Percentiles rank a stretch among this genome's conserved stretches.
Evolutionary conservation across 2,888 invertebrate genomes (phyloP).

Genomic region (Colostygia pectinataria): DNA sequence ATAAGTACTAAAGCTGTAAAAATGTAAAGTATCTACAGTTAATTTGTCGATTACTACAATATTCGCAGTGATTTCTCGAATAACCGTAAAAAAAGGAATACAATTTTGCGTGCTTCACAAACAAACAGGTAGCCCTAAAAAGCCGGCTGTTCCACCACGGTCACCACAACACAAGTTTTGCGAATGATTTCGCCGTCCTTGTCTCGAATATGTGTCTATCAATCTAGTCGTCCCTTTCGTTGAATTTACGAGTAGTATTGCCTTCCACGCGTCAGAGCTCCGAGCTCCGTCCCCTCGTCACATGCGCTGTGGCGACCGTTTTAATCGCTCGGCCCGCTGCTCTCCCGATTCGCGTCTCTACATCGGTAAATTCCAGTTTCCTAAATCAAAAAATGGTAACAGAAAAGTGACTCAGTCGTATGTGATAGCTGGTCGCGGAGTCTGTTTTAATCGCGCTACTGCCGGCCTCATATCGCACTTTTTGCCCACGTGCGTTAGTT

Average conservation of each 20-base stretch:
- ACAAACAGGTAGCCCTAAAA: conserved; percentile 28
- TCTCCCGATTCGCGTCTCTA: conserved; percentile 48
- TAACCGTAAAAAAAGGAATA: conserved; percentile 16
- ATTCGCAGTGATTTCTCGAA: conserved; percentile 12
- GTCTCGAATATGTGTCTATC: conserved; percentile 25
- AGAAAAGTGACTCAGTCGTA: conserved; percentile 70
- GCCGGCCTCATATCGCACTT: conserved; percentile 40
- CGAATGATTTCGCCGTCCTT: conserved; percentile 40
- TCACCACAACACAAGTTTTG: conserved; percentile 31
- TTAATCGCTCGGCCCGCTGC: conserved; percentile 48
- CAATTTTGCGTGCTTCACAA: conserved; percentile 23
- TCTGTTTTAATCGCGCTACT: conserved; percentile 37
- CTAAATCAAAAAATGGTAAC: conserved; percentile 67
- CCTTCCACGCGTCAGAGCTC: conserved; percentile 23
- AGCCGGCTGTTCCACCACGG: conserved; percentile 32
- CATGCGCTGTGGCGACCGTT: conserved; percentile 63
- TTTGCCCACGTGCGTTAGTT: conserved; percentile 64
- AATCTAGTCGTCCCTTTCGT: conserved; percentile 40
- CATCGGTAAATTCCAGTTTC: conserved; percentile 58
- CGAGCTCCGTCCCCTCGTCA: conserved; percentile 36
- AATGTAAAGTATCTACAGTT: background rate
- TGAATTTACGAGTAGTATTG: conserved; percentile 17
- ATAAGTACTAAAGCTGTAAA: background rate
- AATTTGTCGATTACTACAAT: background rate
- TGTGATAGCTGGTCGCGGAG: conserved; percentile 54